These are phyloP conservation scores for Catocala nupta DNA, from an alignment of 2,888 invertebrate genomes.

Conservation along the genomic window DNA sequence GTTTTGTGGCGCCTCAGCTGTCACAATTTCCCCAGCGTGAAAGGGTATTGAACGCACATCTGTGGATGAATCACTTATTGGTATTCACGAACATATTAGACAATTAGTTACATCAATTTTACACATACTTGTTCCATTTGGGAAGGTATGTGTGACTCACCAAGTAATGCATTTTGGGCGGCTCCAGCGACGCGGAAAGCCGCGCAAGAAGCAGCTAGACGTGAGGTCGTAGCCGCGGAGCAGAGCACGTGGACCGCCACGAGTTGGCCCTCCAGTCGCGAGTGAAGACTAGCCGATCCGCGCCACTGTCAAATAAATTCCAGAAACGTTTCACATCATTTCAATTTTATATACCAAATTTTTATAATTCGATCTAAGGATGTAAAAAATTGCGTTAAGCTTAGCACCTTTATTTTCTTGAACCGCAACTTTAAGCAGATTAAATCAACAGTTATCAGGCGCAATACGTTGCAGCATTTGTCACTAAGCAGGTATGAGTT, in stretches of 20 bases:
- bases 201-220: constrained; percentile 93
- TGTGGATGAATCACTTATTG: constrained; percentile 62
- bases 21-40: constrained; percentile 87
- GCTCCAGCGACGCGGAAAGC: constrained; percentile 94
- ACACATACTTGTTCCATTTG: constrained; percentile 13
- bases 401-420: constrained; percentile 45
- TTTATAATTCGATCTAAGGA: constrained; percentile 39
- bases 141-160: constrained; percentile 54
- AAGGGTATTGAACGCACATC: constrained; percentile 94
- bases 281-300: constrained; percentile 91
- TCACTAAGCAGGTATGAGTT: constrained; percentile 47
- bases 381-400: constrained; percentile 57
- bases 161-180: constrained; percentile 83
- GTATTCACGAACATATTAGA: constrained; percentile 22
- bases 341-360: constrained; percentile 37
- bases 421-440: constrained; percentile 59
- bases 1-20: constrained; percentile 82
- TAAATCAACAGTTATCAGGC: constrained; percentile 59
- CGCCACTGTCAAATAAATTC: constrained; percentile 89
- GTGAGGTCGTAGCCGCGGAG: constrained; percentile 87
- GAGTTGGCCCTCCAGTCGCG: constrained; percentile 92
- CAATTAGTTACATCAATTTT: constrained; percentile 33
- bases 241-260: constrained; percentile 93
- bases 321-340: constrained; percentile 32
- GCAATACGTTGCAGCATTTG: constrained; percentile 59